phyloP scores from a whole-genome alignment of 2,113 vertebrate genomes.

The Sturnira hondurensis region DNA sequence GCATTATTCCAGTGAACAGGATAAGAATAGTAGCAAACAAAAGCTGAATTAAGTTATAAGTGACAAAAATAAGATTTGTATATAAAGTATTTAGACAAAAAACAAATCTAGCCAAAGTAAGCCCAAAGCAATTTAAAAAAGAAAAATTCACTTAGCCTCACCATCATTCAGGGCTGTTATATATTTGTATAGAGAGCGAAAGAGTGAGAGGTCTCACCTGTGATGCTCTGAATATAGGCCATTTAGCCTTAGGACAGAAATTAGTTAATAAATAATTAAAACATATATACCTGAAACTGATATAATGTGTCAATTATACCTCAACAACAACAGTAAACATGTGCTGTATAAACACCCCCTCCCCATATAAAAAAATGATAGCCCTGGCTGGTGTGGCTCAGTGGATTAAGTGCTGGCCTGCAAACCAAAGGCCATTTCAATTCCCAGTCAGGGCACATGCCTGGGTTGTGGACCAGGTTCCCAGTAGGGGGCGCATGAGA shows the following conservation, averaged over 20 bases:
- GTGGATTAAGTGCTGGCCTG: too few species aligned
- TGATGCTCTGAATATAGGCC: conserved; percentile 51
- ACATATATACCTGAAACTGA: neutral
- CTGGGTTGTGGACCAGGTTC: too few species aligned
- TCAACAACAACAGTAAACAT: neutral
- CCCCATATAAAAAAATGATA: neutral
- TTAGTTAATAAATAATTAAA: conserved; percentile 52
- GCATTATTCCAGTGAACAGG: neutral
- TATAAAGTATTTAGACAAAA: conserved; percentile 10
- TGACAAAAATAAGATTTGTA: neutral
- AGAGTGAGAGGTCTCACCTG: conserved; percentile 31
- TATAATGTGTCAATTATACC: neutral
- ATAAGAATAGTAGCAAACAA: neutral
- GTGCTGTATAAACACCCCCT: neutral
- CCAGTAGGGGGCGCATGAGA: too few species aligned
- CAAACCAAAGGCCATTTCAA: too few species aligned
- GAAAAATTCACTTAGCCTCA: neutral
- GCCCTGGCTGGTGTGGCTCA: too few species aligned
- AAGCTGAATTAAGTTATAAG: neutral
- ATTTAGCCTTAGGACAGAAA: conserved; percentile 55
- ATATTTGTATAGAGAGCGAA: neutral
- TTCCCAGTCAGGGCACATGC: too few species aligned
- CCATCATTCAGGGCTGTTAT: neutral
- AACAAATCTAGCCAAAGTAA: conserved; percentile 7
- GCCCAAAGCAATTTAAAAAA: neutral